Conservation (phyloP, 2,888 invertebrate genomes). For the Alloscopus bannaensis region DNA sequence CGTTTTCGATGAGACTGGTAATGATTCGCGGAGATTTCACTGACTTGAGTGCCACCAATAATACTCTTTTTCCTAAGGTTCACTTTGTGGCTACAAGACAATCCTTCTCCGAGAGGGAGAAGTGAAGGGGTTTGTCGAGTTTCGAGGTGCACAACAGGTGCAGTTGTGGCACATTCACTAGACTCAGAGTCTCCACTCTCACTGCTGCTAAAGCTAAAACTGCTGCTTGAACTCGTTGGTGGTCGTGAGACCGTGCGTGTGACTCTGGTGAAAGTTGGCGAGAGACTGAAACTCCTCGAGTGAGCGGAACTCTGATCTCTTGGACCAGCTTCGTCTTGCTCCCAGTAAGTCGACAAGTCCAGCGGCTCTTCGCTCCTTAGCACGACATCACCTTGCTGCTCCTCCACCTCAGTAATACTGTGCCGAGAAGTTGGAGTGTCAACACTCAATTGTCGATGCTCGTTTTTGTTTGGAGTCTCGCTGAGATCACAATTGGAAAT, state of each 20-base stretch:
- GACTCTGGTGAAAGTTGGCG: conserved; percentile 51
- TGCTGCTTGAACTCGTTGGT: conserved; percentile 13
- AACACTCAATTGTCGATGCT: no score
- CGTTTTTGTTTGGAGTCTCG: neutral
- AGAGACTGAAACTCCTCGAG: conserved; percentile 40
- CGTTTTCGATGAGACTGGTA: no score
- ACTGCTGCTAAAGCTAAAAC: neutral
- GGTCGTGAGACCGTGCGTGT: no score
- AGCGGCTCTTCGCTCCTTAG: neutral
- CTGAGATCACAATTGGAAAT: conserved; percentile 7
- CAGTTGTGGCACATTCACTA: neutral
- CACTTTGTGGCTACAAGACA: conserved; percentile 47
- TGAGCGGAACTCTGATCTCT: conserved; percentile 37
- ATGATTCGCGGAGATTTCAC: no score
- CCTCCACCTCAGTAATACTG: neutral
- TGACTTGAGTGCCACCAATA: conserved; percentile 6
- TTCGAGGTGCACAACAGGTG: no score
- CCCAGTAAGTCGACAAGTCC: neutral
- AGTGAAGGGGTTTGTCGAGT: neutral
- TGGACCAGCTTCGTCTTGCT: no score
- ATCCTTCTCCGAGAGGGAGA: conserved; percentile 25
- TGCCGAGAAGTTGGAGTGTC: no score
- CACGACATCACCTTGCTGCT: neutral
- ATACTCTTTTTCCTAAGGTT: conserved; percentile 52
- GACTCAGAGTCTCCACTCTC: neutral